Conservation (phyloP, 2,888 invertebrate species). For the Andrena hattorfiana region DNA sequence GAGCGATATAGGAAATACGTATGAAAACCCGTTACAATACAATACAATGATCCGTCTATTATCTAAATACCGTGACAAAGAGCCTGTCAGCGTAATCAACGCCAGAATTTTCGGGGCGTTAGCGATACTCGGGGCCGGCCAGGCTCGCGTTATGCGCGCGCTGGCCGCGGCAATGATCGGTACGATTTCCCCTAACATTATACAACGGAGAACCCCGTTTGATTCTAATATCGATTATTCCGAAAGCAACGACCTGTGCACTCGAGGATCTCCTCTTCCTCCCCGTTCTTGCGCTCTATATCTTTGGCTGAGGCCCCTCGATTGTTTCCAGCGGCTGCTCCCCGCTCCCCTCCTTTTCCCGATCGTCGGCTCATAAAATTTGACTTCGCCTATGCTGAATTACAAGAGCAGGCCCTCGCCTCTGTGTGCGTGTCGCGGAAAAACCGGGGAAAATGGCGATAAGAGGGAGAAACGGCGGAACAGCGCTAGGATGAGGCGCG, state of each 20-base stretch:
- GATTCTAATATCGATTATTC: constrained; percentile 59
- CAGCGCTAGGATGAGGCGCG: neutral
- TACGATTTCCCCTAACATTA: constrained; percentile 38
- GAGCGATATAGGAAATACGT: constrained; percentile 52
- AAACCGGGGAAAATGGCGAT: constrained; percentile 18
- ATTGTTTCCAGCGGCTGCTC: neutral
- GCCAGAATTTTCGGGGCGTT: constrained; percentile 62
- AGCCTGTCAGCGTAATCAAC: constrained; percentile 63
- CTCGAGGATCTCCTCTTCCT: constrained; percentile 29
- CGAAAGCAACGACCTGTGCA: neutral
- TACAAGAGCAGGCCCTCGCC: neutral
- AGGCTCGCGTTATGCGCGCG: constrained; percentile 62
- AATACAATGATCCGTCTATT: constrained; percentile 65
- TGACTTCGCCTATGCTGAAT: constrained; percentile 16
- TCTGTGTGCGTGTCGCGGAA: neutral
- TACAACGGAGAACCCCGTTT: constrained; percentile 20
- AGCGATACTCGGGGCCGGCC: constrained; percentile 51
- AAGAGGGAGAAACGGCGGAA: constrained; percentile 17
- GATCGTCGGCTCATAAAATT: constrained; percentile 44
- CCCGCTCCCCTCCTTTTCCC: neutral
- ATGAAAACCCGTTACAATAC: constrained; percentile 64
- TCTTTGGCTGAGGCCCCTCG: constrained; percentile 25
- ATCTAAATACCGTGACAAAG: constrained; percentile 66
- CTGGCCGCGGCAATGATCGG: constrained; percentile 53
- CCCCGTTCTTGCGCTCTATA: constrained; percentile 16